Base-by-base conservation (phyloP, 2,888 invertebrate genomes). In the Thera obeliscata region DNA sequence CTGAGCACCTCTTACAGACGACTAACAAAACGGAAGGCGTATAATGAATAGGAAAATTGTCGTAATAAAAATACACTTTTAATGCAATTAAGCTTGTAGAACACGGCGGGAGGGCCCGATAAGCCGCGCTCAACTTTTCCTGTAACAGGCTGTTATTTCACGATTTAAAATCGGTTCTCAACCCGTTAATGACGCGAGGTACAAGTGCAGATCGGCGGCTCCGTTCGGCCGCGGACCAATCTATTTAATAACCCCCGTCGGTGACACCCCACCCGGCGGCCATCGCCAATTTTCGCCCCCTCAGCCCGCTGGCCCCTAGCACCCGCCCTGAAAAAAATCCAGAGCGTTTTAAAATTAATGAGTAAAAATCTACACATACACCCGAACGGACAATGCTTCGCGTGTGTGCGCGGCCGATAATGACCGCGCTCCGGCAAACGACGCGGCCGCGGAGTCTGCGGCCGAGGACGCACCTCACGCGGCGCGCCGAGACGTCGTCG, bases 291-390 rank as follows among this genome's bases (percentile, higher is more conserved):
- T 93, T 91, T 88, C 90, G 85, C 87, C 88, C 88, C 88, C 85
- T 82, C 80, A 71, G 76, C 80, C 82, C 79, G 75, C 82, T 62
- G 84, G 82, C 89, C 89, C 90, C 89, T 87, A 87, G 89, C 90
- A 89, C 90, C 93, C 92, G 88, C 92, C 90, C 93, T 91, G 92
- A 91, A 94, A 93, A 94, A 94, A 94, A 94, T 94, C 93, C 94
- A 84, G 91, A 93, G 92, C 94, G 93, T 94, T 94, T 94, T 94
- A 94, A 94, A 94, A 94, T 94, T 94, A 94, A 94, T 94, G 94
- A 94, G 94, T 94, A 94, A 94, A 93, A 94, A 94, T 94, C 87
- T 89, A 94, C 94, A 92, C 93, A 93, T 91, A 92, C 94, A 90
- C 82, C 81, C 82, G 84, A 82, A 82, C 84, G 86, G 83, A 88